These are phyloP conservation scores for Phocoena sinus DNA, from an alignment of 2,113 vertebrate species.

Conservation along the genomic window DNA sequence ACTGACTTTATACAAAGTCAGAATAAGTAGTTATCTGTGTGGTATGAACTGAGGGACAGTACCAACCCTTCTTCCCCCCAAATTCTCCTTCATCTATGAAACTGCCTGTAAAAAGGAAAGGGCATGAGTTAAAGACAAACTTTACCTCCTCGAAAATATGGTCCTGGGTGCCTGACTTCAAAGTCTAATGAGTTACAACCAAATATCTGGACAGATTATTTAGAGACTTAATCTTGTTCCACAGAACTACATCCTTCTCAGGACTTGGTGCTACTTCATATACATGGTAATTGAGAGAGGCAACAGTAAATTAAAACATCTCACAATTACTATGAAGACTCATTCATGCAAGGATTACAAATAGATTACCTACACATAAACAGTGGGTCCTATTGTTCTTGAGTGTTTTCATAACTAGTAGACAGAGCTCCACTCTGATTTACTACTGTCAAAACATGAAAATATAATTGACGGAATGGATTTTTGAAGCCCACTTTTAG, in stretches of 20 bases:
- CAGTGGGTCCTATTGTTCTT: not conserved
- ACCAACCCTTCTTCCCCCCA: not conserved
- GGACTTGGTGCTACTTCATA: not conserved
- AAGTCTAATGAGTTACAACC: not conserved
- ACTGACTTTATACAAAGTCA: not conserved
- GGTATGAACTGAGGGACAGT: not conserved
- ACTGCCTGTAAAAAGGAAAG: not conserved
- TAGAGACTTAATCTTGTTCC: not conserved
- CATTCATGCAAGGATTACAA: not conserved
- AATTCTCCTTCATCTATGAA: not conserved
- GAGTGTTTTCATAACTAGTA: not conserved
- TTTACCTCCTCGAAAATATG: not conserved
- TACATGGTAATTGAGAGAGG: not conserved
- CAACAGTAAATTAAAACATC: not conserved
- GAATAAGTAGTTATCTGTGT: not conserved
- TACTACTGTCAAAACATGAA: not conserved
- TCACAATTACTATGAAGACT: not conserved
- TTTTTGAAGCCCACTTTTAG: not conserved
- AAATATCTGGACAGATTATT: not conserved
- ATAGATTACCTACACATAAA: not conserved
- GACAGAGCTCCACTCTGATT: not conserved
- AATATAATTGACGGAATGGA: not conserved
- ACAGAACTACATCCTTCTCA: not conserved
- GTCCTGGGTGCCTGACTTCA: not conserved
- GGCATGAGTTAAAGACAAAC: not conserved